Percentiles rank a stretch among this genome's conserved stretches.
These are phyloP conservation scores for Papio anubis DNA, from an alignment of 2,113 vertebrate genomes.

Conservation along the genomic window DNA sequence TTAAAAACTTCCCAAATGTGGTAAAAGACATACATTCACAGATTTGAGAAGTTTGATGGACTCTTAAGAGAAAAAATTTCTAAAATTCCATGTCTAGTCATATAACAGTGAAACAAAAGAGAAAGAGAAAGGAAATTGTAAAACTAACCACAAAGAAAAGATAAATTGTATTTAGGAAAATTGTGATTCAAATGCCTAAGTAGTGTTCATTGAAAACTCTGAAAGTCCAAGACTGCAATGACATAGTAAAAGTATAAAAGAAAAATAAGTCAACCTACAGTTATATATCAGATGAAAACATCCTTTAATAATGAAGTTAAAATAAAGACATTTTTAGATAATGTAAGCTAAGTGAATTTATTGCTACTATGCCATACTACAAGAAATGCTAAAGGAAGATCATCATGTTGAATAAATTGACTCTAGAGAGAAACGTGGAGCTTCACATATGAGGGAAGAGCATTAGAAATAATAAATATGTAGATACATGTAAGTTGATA, in stretches of 20 bases:
- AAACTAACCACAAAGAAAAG: background rate
- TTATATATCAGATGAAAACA: background rate
- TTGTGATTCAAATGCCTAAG: background rate
- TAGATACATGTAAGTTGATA: background rate
- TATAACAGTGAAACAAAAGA: background rate
- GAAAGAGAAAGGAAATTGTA: background rate
- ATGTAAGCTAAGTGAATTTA: background rate
- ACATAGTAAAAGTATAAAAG: background rate
- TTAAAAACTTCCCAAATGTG: background rate
- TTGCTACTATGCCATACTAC: background rate
- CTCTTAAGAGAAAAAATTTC: background rate
- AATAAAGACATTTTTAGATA: background rate
- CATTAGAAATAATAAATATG: background rate
- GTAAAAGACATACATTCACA: background rate
- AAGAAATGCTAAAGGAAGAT: background rate
- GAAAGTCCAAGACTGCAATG: background rate
- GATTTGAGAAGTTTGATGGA: background rate
- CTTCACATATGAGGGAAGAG: background rate
- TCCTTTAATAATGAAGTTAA: background rate
- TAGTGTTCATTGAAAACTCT: background rate
- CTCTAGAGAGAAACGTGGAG: background rate
- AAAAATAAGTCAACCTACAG: background rate
- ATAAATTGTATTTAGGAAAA: too few relatives aligned
- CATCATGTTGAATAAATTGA: background rate
- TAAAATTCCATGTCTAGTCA: background rate